Base-by-base conservation (phyloP, 2,113 vertebrate species). In the Dasyornis broadbenti region DNA sequence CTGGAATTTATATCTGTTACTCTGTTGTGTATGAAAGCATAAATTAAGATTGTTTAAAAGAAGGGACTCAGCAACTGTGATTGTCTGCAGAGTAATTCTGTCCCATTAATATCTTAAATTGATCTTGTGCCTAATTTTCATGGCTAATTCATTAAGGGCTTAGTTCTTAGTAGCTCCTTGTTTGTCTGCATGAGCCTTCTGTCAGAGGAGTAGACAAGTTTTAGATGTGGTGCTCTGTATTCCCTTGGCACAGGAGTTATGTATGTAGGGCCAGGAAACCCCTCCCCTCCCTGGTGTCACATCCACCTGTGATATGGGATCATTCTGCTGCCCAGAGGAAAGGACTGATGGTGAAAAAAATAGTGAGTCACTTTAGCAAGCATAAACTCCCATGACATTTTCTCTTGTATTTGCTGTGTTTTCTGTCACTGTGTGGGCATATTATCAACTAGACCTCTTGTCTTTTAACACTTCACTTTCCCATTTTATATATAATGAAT, bases 181-280 rank as follows among this genome's bases (percentile, higher is more conserved):
- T 63, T 53, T 76, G 18, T 79, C 21, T 82, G 1, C 4, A 3
- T 63, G 33, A 84, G 16, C 39, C 10, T 54, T 72, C 22, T 44
- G 15, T 44, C 37, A 69, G 50, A 57, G 28, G 40, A 53, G 28
- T 14, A 64, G 30, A 23, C 4, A 49, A 64, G 16, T 14, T 80
- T 68, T 82, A 45, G 33, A 30, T 33, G 15, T 0, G 1, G 9
- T 39, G 10, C 44, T 64, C 5, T 30, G 0, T 15, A 56, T n/a
- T 64, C 22, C 37, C 57, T 52, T 54, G 35, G 4, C 35, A 13
- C 2, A 49, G 9, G 5, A 40, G 39, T 12, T 45, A 20, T 3
- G 8, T 5, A 3, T 7, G 9, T 17, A 60, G 31, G 1, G 4
- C 30, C n/a, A 82, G 53, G 27, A 60, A 53, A 50, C 20, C 19